phyloP scores from a whole-genome alignment of 2,113 vertebrate species.

The Urocynchramus pylzowi region DNA sequence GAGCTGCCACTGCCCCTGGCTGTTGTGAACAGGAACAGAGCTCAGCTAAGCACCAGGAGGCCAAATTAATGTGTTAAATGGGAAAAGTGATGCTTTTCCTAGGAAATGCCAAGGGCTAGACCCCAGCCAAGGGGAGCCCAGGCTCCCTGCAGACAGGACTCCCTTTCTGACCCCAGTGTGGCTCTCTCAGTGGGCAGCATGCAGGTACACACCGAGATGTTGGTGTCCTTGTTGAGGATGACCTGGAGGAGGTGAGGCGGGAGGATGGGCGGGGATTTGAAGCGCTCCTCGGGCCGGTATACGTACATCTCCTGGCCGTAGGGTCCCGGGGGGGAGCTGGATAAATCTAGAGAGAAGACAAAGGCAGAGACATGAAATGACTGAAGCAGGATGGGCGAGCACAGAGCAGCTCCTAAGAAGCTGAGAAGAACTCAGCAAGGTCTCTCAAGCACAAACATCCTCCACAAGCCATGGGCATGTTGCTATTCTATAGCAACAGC shows the following conservation, averaged over 20 bases:
- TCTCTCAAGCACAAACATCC: background rate
- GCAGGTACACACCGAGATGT: slow-evolving; percentile 87
- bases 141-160: background rate
- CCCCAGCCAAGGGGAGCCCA: background rate
- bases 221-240: slow-evolving; percentile 98
- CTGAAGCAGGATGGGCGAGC: background rate
- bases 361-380: background rate
- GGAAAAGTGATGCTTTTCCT: background rate
- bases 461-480: background rate
- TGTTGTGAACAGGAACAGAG: background rate
- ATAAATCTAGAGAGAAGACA: slow-evolving; percentile 81
- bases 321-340: slow-evolving; percentile 92
- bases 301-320: slow-evolving; percentile 91
- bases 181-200: background rate
- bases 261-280: slow-evolving; percentile 94
- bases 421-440: background rate
- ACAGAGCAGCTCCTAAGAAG: background rate
- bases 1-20: background rate
- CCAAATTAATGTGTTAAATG: background rate
- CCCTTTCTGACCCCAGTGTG: background rate
- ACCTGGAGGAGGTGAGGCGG: slow-evolving; percentile 98
- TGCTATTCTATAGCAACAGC: background rate
- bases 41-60: background rate
- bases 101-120: background rate
- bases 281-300: slow-evolving; percentile 90